These are phyloP conservation scores for Probaryconus sp. DNA, from an alignment of 1,140 invertebrate genomes.

Conservation along the genomic window DNA sequence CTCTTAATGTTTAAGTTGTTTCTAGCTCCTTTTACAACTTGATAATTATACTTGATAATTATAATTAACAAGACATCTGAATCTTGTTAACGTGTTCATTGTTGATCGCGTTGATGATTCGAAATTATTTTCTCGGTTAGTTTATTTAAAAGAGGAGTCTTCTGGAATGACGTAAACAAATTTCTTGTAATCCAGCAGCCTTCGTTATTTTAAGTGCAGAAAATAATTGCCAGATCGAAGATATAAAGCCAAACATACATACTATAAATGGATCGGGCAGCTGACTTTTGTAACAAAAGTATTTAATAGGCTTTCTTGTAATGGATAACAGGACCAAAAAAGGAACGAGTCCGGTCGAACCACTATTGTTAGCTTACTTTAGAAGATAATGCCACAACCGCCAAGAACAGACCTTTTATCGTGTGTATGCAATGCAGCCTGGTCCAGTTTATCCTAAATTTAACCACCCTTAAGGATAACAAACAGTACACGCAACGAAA, in stretches of 20 bases:
- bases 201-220: not conserved
- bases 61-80: no score
- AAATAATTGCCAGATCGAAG: slow-evolving; percentile 1
- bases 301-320: slow-evolving; percentile 41
- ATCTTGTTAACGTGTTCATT: no score
- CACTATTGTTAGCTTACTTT: slow-evolving; percentile 48
- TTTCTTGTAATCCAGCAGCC: not conserved
- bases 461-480: not conserved
- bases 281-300: slow-evolving; percentile 31
- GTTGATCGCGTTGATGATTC: no score
- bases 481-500: no score
- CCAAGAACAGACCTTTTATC: slow-evolving; percentile 25
- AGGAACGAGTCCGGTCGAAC: slow-evolving; percentile 45
- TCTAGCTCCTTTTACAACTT: no score
- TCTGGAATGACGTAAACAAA: not conserved
- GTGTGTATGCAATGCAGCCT: slow-evolving; percentile 1
- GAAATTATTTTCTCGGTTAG: not conserved
- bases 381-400: slow-evolving; percentile 45
- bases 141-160: not conserved
- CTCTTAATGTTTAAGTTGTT: no score
- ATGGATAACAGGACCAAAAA: slow-evolving; percentile 43
- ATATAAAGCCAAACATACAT: slow-evolving; percentile 12
- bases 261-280: slow-evolving; percentile 35
- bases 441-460: not conserved
- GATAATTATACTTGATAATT: no score